These are phyloP conservation scores for Gouania willdenowi DNA, from an alignment of 2,797 vertebrate genomes.

Conservation along the genomic window DNA sequence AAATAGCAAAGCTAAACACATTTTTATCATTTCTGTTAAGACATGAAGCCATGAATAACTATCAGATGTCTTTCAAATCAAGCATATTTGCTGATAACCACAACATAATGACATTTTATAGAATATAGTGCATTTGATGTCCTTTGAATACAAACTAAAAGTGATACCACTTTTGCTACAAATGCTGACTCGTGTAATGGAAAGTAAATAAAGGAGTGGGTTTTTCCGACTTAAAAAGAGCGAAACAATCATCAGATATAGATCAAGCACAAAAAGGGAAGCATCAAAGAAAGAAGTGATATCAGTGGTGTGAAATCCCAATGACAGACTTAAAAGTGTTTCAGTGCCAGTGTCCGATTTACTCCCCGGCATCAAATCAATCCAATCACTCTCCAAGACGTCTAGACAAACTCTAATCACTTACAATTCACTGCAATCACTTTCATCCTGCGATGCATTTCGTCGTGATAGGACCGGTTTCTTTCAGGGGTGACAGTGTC, in stretches of 20 bases:
- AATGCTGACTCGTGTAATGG: no score
- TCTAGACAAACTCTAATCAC: conserved; percentile 67
- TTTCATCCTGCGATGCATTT: conserved; percentile 63
- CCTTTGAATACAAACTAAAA: no score
- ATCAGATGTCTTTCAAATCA: no score
- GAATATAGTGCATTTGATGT: no score
- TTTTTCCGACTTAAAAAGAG: not conserved
- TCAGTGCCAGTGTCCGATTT: conserved; percentile 53
- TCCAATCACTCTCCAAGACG: conserved; percentile 55
- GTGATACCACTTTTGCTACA: no score
- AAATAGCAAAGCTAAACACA: no score
- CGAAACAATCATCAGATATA: not conserved
- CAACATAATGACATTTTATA: no score
- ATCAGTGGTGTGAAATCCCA: conserved; percentile 17
- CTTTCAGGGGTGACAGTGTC: conserved; percentile 39
- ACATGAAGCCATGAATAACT: no score
- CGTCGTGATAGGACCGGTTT: conserved; percentile 37
- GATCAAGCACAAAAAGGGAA: not conserved
- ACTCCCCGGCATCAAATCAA: conserved; percentile 58
- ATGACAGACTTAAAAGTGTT: conserved; percentile 29
- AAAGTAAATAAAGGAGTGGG: not conserved
- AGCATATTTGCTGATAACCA: no score
- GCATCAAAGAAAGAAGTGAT: not conserved
- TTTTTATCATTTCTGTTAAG: no score
- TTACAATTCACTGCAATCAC: conserved; percentile 67